Conservation (phyloP, 1,140 invertebrate genomes). For the Pseudomyrmex sp. region DNA sequence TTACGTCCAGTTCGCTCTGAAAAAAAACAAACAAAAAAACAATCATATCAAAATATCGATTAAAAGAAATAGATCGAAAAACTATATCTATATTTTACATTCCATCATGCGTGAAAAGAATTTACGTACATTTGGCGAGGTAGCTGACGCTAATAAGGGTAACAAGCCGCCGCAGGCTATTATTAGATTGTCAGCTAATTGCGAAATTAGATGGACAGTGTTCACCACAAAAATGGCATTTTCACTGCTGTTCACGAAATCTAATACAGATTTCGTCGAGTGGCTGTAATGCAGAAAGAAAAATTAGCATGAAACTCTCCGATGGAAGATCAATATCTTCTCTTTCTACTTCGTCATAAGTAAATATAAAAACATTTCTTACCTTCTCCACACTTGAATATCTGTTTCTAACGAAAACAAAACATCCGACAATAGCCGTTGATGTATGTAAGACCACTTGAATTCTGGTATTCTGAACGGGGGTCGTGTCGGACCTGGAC, state of each 20-base stretch:
- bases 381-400: constrained; percentile 96
- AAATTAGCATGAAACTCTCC: constrained; percentile 27
- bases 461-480: constrained; percentile 99
- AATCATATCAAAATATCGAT: constrained; percentile 52
- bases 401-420: constrained; percentile 99
- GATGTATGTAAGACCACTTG: constrained; percentile 99
- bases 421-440: constrained; percentile 97
- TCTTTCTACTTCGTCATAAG: not conserved
- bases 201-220: constrained; percentile 99
- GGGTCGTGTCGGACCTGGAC: constrained; percentile 96
- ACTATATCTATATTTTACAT: constrained; percentile 38
- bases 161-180: constrained; percentile 99
- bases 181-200: constrained; percentile 99
- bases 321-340: constrained; percentile 1
- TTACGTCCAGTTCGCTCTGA: constrained; percentile 98
- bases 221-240: constrained; percentile 99
- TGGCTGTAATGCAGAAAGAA: constrained; percentile 88
- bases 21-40: constrained; percentile 72
- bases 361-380: constrained; percentile 39
- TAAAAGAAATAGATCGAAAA: constrained; percentile 45
- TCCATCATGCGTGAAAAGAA: not conserved
- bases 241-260: constrained; percentile 99
- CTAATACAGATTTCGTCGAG: constrained; percentile 97
- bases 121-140: constrained; percentile 97
- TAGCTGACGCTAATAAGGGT: constrained; percentile 98